Base-by-base conservation (phyloP, 2,113 vertebrate species). In the Dascyllus trimaculatus region DNA sequence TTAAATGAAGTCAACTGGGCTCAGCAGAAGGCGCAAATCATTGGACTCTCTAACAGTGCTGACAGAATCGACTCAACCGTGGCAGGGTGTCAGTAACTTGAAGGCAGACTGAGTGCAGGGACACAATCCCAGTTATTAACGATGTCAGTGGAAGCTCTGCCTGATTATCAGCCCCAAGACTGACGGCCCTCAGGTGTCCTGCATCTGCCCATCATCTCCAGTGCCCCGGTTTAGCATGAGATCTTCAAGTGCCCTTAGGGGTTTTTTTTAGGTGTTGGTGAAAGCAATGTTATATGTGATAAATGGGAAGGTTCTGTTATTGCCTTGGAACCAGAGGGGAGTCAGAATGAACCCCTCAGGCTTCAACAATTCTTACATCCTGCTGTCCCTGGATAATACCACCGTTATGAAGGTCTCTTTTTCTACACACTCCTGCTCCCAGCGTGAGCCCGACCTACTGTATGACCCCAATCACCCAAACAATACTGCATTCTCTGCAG, bases 261-360 rank as follows among this genome's bases (percentile, higher is more conserved):
- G 14, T 54, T 71, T 45, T 43, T 40, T 25, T 25, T 24, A 38
- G 49, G 57, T 82, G 13, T 35, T 11, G 32, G 17, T 83, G 69
- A 88, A 82, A 73, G 69, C 80, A 68, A 43, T 9, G n/a, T 74
- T 81, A 60, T 52, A 17, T 70, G 26, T 72, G 73, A 81, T 79
- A 67, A 75, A 75, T 89, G 63, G 58, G 58, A 84, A 19, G 35
- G 3, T 48, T 51, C 9, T 56, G 58, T 85, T 83, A 80, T 89
- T 86, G 72, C 74, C 35, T 81, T n/a, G 57, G 51, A 64, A 51
- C 62, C 64, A 19, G 25, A 46, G 51, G 57, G 32, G 22, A 66
- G 58, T 35, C 62, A 63, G 45, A 60, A 35, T n/a, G 58, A 54
- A 65, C 68, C 74, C 58, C 65, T 58, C 19, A 18, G 69, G 74